Percentiles rank a stretch among this genome's conserved stretches.
These are phyloP conservation scores for Hiodon tergisus DNA, from an alignment of 2,113 vertebrate species.

Conservation along the genomic window DNA sequence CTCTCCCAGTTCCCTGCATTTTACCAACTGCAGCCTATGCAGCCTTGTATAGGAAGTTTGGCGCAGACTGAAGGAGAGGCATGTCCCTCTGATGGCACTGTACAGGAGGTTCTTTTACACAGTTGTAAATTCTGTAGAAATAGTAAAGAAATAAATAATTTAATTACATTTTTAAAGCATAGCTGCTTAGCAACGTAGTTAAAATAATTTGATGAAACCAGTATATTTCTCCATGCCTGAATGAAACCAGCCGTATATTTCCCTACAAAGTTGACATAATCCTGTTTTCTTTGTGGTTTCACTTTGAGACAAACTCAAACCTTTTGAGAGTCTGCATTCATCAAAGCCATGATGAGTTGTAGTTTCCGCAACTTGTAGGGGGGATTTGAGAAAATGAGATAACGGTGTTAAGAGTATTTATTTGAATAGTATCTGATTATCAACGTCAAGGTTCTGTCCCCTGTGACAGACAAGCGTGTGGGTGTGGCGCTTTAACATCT, in stretches of 20 bases:
- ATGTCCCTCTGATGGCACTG: too few species aligned
- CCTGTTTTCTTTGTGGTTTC: background rate
- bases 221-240: conserved; percentile 9
- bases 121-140: too few species aligned
- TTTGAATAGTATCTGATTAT: too few species aligned
- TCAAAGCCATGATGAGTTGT: background rate
- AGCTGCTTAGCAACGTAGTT: background rate
- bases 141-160: too few species aligned
- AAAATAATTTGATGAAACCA: background rate
- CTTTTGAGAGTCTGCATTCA: background rate
- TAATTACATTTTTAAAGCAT: background rate
- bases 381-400: background rate
- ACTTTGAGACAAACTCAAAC: background rate
- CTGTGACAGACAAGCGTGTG: background rate
- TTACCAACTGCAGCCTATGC: too few species aligned
- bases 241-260: conserved; percentile 1
- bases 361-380: background rate
- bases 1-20: too few species aligned
- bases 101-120: too few species aligned
- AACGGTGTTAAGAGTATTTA: too few species aligned
- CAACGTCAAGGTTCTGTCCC: too few species aligned
- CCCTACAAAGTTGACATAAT: background rate
- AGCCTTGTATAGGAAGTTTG: too few species aligned
- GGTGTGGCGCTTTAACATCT: background rate
- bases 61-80: too few species aligned